A percentile compares a stretch with the other conserved stretches of the same genome.
Evolutionary conservation across 2,113 vertebrate genomes (phyloP).

Genomic region (Pholis gunnellus): DNA sequence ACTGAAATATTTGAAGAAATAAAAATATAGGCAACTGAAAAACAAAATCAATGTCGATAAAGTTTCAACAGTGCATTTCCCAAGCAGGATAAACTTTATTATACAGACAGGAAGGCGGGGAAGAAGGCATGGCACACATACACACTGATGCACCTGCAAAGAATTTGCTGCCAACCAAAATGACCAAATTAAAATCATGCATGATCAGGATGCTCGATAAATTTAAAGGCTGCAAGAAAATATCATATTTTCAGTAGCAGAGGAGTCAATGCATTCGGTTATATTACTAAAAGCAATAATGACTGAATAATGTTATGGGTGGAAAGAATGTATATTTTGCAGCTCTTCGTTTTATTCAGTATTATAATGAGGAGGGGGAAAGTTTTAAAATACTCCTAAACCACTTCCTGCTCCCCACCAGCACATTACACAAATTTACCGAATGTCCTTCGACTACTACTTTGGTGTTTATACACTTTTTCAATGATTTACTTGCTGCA

Average conservation of each 20-base stretch:
- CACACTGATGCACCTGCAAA: conserved; percentile 14
- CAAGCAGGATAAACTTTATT: conserved; percentile 68
- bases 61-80: conserved; percentile 83
- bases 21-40: conserved; percentile 94
- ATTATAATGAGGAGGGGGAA: neutral
- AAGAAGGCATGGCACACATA: conserved; percentile 28
- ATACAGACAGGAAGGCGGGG: conserved; percentile 15
- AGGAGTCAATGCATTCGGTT: neutral
- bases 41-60: conserved; percentile 87
- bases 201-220: neutral
- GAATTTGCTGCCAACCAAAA: neutral
- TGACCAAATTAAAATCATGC: neutral
- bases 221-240: neutral
- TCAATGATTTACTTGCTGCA: conserved; percentile 32
- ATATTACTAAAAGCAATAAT: neutral
- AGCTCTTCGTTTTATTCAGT: conserved; percentile 1
- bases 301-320: neutral
- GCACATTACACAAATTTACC: conserved; percentile 16
- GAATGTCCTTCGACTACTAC: neutral
- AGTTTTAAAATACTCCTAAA: conserved; percentile 7
- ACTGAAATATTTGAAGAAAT: conserved; percentile 95
- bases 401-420: conserved; percentile 19
- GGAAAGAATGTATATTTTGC: conserved; percentile 2
- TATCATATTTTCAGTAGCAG: neutral
- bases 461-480: conserved; percentile 8